Evolutionary conservation across 2,888 invertebrate species (phyloP).

Genomic region (Macrophya annulata): DNA sequence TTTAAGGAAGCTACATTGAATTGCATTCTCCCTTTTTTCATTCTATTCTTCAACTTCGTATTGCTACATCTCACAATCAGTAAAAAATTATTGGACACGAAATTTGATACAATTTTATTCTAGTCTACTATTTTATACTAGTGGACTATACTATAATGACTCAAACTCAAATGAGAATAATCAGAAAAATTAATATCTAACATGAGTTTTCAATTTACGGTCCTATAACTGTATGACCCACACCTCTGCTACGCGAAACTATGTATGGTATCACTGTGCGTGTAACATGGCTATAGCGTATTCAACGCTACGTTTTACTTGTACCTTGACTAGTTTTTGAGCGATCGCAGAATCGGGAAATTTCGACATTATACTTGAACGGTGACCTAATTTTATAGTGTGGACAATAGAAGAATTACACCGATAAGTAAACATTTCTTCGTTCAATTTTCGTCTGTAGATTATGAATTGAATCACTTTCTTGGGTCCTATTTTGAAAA

Average conservation of each 20-base stretch:
- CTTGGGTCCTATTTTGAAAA: not conserved
- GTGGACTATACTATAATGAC: too few relatives aligned
- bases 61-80: too few relatives aligned
- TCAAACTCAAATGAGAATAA: too few relatives aligned
- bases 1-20: too few relatives aligned
- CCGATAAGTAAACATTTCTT: conserved; percentile 1
- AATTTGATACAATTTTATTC: too few relatives aligned
- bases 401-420: not conserved
- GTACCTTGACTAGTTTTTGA: conserved; percentile 1
- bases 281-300: conserved; percentile 26
- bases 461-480: not conserved
- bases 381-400: not conserved
- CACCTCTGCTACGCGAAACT: not conserved
- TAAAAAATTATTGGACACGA: too few relatives aligned
- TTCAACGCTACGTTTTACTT: not conserved
- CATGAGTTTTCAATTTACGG: too few relatives aligned
- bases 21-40: too few relatives aligned
- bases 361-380: not conserved
- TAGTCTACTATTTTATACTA: too few relatives aligned
- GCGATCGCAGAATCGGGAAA: not conserved
- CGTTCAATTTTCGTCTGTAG: not conserved
- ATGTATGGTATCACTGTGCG: not conserved
- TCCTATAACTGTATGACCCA: not conserved
- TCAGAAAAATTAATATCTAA: too few relatives aligned
- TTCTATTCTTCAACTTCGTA: too few relatives aligned